phyloP scores from a whole-genome alignment of 2,888 invertebrate species.

The Ophonus ardosiacus region DNA sequence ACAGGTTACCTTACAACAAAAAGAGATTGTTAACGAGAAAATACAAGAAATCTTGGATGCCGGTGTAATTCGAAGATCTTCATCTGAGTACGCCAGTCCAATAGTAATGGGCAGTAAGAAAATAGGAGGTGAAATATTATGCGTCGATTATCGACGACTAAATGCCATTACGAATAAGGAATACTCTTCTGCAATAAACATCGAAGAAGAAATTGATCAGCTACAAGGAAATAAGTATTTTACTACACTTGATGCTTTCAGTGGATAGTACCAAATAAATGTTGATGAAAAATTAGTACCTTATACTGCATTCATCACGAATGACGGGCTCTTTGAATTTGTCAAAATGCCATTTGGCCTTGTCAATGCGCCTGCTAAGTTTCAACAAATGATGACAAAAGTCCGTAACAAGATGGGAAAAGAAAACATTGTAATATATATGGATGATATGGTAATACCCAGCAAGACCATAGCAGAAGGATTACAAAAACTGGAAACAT shows the following conservation, averaged over 20 bases:
- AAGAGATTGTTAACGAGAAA: not conserved
- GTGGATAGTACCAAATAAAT: too few relatives aligned
- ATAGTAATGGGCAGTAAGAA: not conserved
- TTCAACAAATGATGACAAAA: constrained; percentile 24
- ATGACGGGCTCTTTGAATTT: constrained; percentile 19
- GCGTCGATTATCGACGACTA: not conserved
- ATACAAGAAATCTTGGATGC: not conserved
- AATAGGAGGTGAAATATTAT: not conserved
- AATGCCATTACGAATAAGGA: not conserved
- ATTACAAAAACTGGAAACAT: constrained; percentile 28
- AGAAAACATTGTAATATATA: constrained; percentile 8
- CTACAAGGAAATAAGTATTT: not conserved
- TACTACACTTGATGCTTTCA: not conserved
- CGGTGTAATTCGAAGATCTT: not conserved
- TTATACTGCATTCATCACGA: constrained; percentile 11
- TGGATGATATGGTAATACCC: constrained; percentile 25
- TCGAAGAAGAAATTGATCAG: not conserved
- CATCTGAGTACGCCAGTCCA: not conserved
- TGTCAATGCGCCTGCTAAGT: constrained; percentile 8
- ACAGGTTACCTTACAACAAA: not conserved
- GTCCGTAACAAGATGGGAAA: not conserved
- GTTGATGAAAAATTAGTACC: too few relatives aligned
- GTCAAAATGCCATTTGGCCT: constrained; percentile 39
- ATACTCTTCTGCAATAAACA: not conserved
- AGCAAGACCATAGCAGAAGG: not conserved